Evolutionary conservation across 2,888 invertebrate genomes (phyloP).

Genomic region (Ceraclea dissimilis): DNA sequence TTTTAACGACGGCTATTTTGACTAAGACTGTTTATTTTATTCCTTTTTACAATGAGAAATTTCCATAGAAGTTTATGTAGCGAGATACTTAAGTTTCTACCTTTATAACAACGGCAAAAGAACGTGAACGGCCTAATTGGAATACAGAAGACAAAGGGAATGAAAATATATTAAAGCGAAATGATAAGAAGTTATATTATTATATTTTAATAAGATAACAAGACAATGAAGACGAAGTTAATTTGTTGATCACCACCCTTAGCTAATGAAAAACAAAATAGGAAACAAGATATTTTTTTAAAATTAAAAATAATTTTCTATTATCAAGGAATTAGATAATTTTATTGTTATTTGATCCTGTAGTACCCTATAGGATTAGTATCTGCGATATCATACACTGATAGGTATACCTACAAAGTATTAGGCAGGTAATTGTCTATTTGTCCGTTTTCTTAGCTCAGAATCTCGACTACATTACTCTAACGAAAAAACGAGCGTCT

Average conservation of each 20-base stretch:
- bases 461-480: too few species aligned
- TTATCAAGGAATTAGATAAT: too few species aligned
- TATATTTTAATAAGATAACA: not conserved
- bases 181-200: not conserved
- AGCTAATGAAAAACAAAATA: not conserved
- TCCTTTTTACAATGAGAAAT: not conserved
- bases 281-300: not conserved
- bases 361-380: too few species aligned
- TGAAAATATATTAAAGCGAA: not conserved
- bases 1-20: not conserved
- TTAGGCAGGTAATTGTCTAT: too few species aligned
- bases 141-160: not conserved
- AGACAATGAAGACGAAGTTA: not conserved
- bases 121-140: not conserved
- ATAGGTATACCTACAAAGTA: too few species aligned
- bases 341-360: too few species aligned
- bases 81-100: not conserved
- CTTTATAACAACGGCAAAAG: not conserved
- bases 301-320: too few species aligned
- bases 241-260: slow-evolving; percentile 3
- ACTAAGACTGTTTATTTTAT: not conserved
- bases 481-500: too few species aligned
- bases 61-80: not conserved
- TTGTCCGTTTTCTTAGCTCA: too few species aligned
- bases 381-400: too few species aligned